Evolutionary conservation across 2,113 vertebrate genomes (phyloP).

Genomic region (Eulemur macaco): DNA sequence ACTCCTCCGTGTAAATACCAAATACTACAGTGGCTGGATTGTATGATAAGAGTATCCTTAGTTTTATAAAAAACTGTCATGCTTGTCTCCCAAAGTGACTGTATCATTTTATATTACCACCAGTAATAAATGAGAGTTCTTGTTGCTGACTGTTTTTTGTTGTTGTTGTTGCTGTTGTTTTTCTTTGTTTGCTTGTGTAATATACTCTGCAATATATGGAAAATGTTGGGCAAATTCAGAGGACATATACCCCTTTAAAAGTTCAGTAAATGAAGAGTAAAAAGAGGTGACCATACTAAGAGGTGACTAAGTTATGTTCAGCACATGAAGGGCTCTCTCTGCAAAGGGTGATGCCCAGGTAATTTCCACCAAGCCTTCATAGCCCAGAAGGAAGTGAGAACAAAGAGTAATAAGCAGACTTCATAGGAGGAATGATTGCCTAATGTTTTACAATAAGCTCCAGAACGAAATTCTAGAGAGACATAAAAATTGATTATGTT

Average conservation of each 20-base stretch:
- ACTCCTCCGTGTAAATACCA: not conserved
- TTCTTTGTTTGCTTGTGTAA: too few species aligned
- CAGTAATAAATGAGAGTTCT: not conserved
- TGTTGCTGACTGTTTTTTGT: not conserved
- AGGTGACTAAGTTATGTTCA: not conserved
- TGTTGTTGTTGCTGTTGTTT: too few species aligned
- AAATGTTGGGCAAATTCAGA: not conserved
- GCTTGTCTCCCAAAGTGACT: not conserved
- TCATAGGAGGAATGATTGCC: not conserved
- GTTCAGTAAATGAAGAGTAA: not conserved
- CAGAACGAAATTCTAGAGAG: not conserved
- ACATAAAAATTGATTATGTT: not conserved
- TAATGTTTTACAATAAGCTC: not conserved
- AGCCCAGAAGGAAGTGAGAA: not conserved
- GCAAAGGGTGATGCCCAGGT: not conserved
- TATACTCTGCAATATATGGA: not conserved
- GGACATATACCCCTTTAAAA: not conserved
- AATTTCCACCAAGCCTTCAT: not conserved
- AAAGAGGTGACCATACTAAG: not conserved
- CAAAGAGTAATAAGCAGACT: not conserved
- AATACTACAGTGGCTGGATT: not conserved
- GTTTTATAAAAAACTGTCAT: not conserved
- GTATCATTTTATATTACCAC: not conserved
- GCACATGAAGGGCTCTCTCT: not conserved
- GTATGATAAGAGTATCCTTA: not conserved